A percentile compares a stretch with the other conserved stretches of the same genome.
Evolutionary conservation across 1,140 invertebrate genomes (phyloP).

Genomic region (Hypothenemus hampei): DNA sequence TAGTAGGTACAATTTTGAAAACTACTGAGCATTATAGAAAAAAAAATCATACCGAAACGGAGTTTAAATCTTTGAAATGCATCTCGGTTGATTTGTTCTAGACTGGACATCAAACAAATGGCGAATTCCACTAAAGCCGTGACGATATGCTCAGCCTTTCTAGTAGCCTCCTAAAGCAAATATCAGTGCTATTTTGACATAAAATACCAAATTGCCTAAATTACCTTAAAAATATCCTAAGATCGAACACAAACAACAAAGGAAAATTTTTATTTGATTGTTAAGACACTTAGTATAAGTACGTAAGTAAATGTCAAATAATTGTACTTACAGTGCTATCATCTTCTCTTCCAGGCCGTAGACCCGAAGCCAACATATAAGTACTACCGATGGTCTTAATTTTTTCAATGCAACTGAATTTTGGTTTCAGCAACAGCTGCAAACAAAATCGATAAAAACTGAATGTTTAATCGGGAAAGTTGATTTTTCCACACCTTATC

Average conservation of each 20-base stretch:
- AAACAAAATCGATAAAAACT: conserved; percentile 38
- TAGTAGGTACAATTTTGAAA: neutral
- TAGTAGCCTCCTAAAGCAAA: conserved; percentile 57
- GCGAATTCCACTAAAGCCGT: conserved; percentile 91
- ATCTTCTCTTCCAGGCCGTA: conserved; percentile 82
- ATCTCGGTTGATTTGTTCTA: conserved; percentile 94
- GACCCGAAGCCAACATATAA: conserved; percentile 95
- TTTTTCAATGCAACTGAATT: conserved; percentile 95
- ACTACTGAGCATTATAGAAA: conserved; percentile 46
- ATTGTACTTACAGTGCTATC: conserved; percentile 54
- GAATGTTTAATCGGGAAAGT: neutral
- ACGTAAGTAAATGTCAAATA: no score
- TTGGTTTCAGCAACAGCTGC: conserved; percentile 83
- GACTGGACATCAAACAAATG: conserved; percentile 81
- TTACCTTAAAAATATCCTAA: conserved; percentile 32
- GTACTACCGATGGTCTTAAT: conserved; percentile 98
- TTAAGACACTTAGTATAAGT: neutral
- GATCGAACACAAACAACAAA: neutral
- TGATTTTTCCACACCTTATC: no score
- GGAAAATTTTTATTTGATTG: neutral
- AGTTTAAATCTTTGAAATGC: conserved; percentile 94
- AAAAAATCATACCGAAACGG: conserved; percentile 70
- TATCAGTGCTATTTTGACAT: neutral
- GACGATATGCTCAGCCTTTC: conserved; percentile 81
- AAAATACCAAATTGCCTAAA: neutral